Base-by-base conservation (phyloP, 1,140 invertebrate genomes). In the Pogonomyrmex barbatus region DNA sequence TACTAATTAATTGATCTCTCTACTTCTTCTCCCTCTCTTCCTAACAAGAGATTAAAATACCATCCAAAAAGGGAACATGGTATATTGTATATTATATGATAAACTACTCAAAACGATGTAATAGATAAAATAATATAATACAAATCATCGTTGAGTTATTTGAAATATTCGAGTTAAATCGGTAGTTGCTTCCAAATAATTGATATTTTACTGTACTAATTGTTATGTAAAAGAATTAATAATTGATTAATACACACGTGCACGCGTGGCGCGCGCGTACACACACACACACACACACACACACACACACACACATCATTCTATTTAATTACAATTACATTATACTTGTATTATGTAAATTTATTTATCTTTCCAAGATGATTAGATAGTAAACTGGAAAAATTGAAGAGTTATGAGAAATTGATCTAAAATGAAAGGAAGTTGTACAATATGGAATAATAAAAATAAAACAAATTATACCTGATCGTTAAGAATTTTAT, bases 401-500 rank as follows among this genome's bases (percentile, higher is more conserved):
- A 56, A 24, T 4, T 56, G 54, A n/a, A 24, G 24, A 24, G 24
- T 24, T 56, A 24, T 24, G 9, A 24, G 24, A 56, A 56, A n/a
- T 24, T 56, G 24, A n/a, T 70, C 3, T 70, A 50, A 70, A 33
- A 14, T 0, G 12, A 58, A 75, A 10, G 9, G 33, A 73, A 14
- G n/a, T 24, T 60, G 4, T 60, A 39, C 6, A 77, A 12, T 45
- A 30, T 62, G 12, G 4, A 83, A n/a, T 54, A 2, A 42, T 30
- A 71, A 65, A 76, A 33, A n/a, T 50, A 30, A 3, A 70, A 63
- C 76, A 62, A 58, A 54, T 10, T 47, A 45, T 62, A 84, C 33
- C 45, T 76, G n/a, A 63, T 76, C 4, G 12, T 84, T 30, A 36
- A 30, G 24, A 50, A 84, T 63, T 84, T 63, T 79, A 67, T 79